Base-by-base conservation (phyloP, 2,888 invertebrate species). In the Perizoma flavofasciatum region DNA sequence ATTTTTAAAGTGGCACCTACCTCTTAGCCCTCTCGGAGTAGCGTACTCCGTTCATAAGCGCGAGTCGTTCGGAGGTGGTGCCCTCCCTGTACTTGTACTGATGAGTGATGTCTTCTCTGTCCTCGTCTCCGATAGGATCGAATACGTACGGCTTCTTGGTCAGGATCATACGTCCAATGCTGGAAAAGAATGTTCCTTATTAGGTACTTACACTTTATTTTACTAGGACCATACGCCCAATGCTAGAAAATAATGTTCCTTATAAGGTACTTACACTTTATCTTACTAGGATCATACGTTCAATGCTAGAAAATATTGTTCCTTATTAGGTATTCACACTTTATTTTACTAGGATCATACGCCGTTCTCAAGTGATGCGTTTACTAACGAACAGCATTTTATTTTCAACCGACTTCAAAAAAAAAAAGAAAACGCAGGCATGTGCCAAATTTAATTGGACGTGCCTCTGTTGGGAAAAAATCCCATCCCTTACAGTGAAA, bases 1-100 rank as follows among this genome's bases (percentile, higher is more conserved):
- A n/a, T n/a, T n/a, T n/a, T n/a, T n/a, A 22, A 22, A 22, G 22
- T 22, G 22, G 22, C 22, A 22, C 22, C 22, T 71, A 93, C 93
- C 93, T 93, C 85, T 95, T 95, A 1, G 96, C 95, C 53, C 94
- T 90, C 72, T 93, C 93, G 0, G 94, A 94, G 69, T 94, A 94
- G 9, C 96, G 87, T 0, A 96, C 95, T 0, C 96, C 97, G 77
- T 96, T 96, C 84, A 95, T 94, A 35, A 97, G 89, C 1, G 96
- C 94, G 63, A 96, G 82, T 6, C 97, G 88, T 82, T 97, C 97
- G 0, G 94, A 95, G 9, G 94, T 92, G 0, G 95, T 93, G 9
- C 96, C 96, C 87, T 97, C 96, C 55, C 89, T 88, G 50, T 94
- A 92, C 83, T 97, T 97, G 86, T 96, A 97, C 63, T 93, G 86